Evolutionary conservation across 2,113 vertebrate species (phyloP).

Genomic region (Xiphophorus hellerii): DNA sequence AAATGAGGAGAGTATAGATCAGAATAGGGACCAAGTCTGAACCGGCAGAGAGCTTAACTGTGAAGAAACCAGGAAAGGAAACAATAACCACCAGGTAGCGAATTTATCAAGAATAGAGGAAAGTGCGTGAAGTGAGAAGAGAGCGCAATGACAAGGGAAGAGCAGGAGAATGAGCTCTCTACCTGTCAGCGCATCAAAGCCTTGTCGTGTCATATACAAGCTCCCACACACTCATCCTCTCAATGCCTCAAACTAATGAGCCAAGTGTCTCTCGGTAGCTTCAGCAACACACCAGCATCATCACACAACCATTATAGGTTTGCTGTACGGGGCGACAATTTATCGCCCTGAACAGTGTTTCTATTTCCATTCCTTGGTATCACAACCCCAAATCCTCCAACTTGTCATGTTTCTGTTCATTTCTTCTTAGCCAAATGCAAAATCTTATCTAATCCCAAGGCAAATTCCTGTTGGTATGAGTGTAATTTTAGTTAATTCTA

Average conservation of each 20-base stretch:
- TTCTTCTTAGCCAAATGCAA: conserved; percentile 18
- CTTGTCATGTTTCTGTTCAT: conserved; percentile 30
- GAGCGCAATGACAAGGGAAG: conserved; percentile 53
- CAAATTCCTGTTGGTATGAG: neutral
- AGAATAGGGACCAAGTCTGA: conserved; percentile 24
- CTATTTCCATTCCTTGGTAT: conserved; percentile 48
- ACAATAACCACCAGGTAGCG: conserved; percentile 51
- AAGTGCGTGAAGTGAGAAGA: conserved; percentile 44
- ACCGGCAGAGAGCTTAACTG: conserved; percentile 12
- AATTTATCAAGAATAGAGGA: conserved; percentile 57
- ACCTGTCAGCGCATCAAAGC: conserved; percentile 74
- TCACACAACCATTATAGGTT: conserved; percentile 50
- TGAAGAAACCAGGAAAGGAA: conserved; percentile 28
- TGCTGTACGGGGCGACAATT: conserved; percentile 52
- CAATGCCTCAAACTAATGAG: conserved; percentile 78
- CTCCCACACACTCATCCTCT: conserved; percentile 66
- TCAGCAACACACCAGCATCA: conserved; percentile 33
- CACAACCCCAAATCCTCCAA: conserved; percentile 46
- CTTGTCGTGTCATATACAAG: conserved; percentile 51
- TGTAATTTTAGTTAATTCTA: conserved; percentile 6
- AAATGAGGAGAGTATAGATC: conserved; percentile 49
- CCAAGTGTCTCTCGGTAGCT: conserved; percentile 66
- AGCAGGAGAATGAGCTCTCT: conserved; percentile 64
- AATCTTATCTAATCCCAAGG: neutral
- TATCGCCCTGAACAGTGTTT: conserved; percentile 43